phyloP scores from a whole-genome alignment of 2,113 vertebrate species.

The Aleadryas rufinucha region DNA sequence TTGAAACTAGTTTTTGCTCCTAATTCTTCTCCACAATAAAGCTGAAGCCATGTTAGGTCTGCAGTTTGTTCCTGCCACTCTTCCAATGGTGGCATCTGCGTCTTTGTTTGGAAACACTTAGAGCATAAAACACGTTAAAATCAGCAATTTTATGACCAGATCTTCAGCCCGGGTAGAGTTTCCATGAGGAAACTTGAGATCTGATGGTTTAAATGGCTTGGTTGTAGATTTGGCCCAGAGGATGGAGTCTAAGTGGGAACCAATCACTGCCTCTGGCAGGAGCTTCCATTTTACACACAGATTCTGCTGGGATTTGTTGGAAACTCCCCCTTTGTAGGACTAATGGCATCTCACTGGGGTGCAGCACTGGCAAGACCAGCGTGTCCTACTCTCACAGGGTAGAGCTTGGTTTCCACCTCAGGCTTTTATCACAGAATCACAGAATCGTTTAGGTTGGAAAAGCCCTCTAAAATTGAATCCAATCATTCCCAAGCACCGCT shows the following conservation, averaged over 20 bases:
- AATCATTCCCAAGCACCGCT: accelerated
- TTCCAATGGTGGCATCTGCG: not conserved
- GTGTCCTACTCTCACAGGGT: not conserved
- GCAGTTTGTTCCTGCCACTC: not conserved
- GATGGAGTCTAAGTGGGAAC: not conserved
- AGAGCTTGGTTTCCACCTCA: not conserved
- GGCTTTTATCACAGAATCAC: not conserved
- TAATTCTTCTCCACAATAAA: not conserved
- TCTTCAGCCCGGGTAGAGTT: not conserved
- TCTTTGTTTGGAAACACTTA: not conserved
- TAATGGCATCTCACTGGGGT: not conserved
- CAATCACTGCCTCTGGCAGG: not conserved
- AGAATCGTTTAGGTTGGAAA: not conserved
- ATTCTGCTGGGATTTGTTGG: not conserved
- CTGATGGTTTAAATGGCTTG: not conserved
- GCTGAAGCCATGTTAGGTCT: not conserved
- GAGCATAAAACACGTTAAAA: not conserved
- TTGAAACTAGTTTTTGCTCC: not conserved
- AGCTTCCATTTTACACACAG: not conserved
- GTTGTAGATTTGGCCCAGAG: not conserved
- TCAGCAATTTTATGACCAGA: not conserved
- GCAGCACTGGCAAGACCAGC: not conserved
- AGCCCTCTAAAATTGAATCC: not conserved
- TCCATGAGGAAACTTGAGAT: not conserved
- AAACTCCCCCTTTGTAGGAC: not conserved